Evolutionary conservation across 2,113 vertebrate species (phyloP), one percentile per base, ranked within the genome.

Genomic region (Eubucco bourcierii): DNA sequence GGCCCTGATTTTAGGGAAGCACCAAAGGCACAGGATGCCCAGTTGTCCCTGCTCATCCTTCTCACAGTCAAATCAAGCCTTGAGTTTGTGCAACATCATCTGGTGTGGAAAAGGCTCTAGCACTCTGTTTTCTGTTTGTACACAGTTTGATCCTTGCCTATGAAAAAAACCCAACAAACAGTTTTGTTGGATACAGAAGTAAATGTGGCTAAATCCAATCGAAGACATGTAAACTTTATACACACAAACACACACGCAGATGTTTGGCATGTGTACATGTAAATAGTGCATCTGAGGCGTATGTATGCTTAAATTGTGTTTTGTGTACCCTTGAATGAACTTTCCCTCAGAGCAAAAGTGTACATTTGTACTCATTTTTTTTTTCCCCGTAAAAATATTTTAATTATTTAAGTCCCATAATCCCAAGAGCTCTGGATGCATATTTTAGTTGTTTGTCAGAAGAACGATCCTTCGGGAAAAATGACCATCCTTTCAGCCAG

Each of bases 391-490:
- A 85, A 80, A 95, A 94, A 37, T 73, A 91, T 84, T 95, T 93
- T 94, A 94, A 94, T 92, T 80, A 82, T 88, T 96, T 94, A 87
- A 96, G 61, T 94, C 91, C 90, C 92, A 60, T 56, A 94, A 93
- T 87, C 70, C 94, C 87, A 81, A 92, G 60, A 91, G 72, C n/a
- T 90, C 87, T 77, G 88, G 86, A 91, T 90, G 75, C 94, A 96
- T 95, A 88, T 84, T 95, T 97, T 59, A 94, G 84, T 86, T 95
- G 92, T 89, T 90, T 94, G 93, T 95, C 88, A 90, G 72, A 87
- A 92, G 82, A 58, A 58, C 31, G 89, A 94, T 37, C 83, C 10
- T 9, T 8, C 37, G 37, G 37, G 84, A 92, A 90, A 94, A 93
- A 84, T 55, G 23, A 81, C 34, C 60, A 70, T 34, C 17, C 66